Conservation (phyloP, 1,140 invertebrate species). For the Vanessa atalanta region DNA sequence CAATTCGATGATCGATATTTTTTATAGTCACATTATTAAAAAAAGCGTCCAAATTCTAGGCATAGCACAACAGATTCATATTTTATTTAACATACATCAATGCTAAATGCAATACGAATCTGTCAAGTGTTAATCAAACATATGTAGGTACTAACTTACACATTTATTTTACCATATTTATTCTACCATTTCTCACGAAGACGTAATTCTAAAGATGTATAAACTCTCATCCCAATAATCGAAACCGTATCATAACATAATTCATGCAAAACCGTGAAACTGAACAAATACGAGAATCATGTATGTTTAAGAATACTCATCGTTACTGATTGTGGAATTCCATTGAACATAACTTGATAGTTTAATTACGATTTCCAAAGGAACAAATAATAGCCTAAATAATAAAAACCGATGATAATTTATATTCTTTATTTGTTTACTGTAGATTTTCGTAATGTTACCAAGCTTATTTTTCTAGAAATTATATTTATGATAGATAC, state of each 20-base stretch:
- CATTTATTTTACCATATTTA: no score
- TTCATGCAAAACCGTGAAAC: not conserved
- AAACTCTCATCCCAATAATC: not conserved
- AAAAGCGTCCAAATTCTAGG: no score
- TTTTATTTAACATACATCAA: no score
- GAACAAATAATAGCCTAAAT: not conserved
- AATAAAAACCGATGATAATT: conserved; percentile 20
- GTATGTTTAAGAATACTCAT: not conserved
- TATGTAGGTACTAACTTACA: no score
- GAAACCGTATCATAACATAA: not conserved
- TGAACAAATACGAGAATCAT: not conserved
- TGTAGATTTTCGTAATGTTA: not conserved
- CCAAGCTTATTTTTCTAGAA: not conserved
- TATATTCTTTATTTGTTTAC: conserved; percentile 8
- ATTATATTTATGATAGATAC: not conserved
- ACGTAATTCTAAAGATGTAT: not conserved
- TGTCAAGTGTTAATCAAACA: no score
- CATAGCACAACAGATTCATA: no score
- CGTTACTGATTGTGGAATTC: not conserved
- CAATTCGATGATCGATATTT: no score
- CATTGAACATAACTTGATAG: not conserved
- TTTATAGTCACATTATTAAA: no score
- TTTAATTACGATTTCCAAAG: not conserved
- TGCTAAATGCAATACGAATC: no score
- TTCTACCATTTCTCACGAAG: no score